Conservation (phyloP, 92 coral and sea anemone genomes). For the Epizoanthus rinbou region DNA sequence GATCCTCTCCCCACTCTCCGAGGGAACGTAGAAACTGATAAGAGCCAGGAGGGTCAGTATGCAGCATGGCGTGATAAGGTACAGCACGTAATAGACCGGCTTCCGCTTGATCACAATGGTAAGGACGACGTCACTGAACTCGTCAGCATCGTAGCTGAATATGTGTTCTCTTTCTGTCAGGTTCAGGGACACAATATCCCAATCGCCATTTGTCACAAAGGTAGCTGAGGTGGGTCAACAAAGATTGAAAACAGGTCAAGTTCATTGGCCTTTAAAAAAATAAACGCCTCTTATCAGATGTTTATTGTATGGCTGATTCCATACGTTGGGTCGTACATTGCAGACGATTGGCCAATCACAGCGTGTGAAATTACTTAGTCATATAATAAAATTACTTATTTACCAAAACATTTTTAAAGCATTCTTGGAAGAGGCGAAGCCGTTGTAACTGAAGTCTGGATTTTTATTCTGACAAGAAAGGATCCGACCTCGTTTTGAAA, state of each 20-base stretch:
- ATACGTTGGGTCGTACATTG: too few species aligned
- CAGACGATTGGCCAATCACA: too few species aligned
- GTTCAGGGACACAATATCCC: constrained; percentile 47
- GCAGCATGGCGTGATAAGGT: constrained; percentile 64
- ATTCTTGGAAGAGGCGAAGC: too few species aligned
- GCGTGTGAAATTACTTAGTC: too few species aligned
- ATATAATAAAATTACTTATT: too few species aligned
- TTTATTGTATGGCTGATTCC: too few species aligned
- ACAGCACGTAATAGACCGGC: constrained; percentile 61
- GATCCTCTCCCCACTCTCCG: constrained; percentile 87
- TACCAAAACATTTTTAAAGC: too few species aligned
- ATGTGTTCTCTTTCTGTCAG: neutral
- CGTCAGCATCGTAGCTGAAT: constrained; percentile 69
- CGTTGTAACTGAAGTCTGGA: too few species aligned
- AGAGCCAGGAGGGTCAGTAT: constrained; percentile 62
- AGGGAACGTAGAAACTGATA: constrained; percentile 74
- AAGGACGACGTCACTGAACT: constrained; percentile 51
- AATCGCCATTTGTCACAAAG: constrained; percentile 66
- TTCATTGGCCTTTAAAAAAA: too few species aligned
- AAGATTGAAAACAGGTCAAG: neutral
- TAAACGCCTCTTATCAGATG: too few species aligned
- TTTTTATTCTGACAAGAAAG: too few species aligned
- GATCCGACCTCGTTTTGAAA: too few species aligned
- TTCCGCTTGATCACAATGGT: constrained; percentile 54
- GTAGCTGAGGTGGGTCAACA: constrained; percentile 36